Conservation (phyloP, 2,888 invertebrate species). For the Metallyticus violacea region DNA sequence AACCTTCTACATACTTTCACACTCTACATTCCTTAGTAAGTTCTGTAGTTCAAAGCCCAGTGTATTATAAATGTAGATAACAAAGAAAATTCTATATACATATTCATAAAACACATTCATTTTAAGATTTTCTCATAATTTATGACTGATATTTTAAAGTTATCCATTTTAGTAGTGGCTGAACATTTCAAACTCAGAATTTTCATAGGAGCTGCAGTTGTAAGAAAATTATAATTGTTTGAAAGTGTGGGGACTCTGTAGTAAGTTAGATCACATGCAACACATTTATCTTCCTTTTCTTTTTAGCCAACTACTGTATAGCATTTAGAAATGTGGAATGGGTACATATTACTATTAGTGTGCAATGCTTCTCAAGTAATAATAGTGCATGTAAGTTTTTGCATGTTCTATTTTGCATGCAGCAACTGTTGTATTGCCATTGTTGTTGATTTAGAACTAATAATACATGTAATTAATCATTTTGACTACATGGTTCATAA, state of each 20-base stretch:
- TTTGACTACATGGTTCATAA: neutral
- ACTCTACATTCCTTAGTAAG: neutral
- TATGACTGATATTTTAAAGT: neutral
- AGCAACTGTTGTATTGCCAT: neutral
- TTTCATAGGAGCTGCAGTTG: neutral
- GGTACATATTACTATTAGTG: neutral
- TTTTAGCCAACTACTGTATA: neutral
- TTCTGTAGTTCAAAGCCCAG: neutral
- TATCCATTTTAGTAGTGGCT: neutral
- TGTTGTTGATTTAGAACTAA: neutral
- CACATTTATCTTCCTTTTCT: neutral
- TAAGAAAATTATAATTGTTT: neutral
- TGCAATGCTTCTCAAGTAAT: neutral
- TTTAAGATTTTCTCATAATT: neutral
- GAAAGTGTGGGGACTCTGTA: neutral
- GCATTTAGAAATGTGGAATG: neutral
- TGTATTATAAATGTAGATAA: neutral
- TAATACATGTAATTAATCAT: neutral
- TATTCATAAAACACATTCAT: neutral
- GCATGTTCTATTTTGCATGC: neutral
- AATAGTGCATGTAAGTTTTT: neutral
- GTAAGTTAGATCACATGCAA: neutral
- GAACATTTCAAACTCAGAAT: neutral
- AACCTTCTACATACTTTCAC: neutral
- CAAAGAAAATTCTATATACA: too few relatives aligned